Conservation (phyloP, 2,113 vertebrate genomes). For the Gambusia affinis region DNA sequence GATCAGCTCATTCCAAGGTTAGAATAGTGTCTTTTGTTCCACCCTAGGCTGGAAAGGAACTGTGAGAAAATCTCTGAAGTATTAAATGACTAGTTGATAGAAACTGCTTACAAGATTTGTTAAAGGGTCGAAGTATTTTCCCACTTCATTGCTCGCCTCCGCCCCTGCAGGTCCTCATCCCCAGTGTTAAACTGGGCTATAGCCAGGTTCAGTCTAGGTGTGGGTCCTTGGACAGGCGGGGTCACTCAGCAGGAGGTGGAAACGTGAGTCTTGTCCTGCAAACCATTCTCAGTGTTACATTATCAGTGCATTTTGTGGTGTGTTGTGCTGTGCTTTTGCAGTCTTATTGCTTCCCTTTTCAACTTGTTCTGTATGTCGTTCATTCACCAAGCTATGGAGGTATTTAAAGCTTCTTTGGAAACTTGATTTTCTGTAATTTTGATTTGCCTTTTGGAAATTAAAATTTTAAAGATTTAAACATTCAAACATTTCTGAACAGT, state of each 20-base stretch:
- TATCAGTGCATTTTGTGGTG: conserved; percentile 44
- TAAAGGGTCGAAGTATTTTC: conserved; percentile 28
- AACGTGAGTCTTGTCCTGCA: conserved; percentile 76
- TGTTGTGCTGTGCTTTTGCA: conserved; percentile 22
- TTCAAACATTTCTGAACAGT: too few species aligned
- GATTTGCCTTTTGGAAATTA: background rate
- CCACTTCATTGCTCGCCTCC: conserved; percentile 65
- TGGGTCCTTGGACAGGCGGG: conserved; percentile 81
- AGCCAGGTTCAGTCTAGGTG: conserved; percentile 82
- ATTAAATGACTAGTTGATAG: conserved; percentile 3
- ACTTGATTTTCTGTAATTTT: background rate
- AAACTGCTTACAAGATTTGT: conserved; percentile 26
- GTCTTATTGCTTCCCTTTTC: conserved; percentile 5
- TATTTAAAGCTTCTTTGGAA: conserved; percentile 1
- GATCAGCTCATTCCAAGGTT: background rate
- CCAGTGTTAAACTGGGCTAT: conserved; percentile 80
- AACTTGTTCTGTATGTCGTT: background rate
- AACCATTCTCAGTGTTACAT: conserved; percentile 51
- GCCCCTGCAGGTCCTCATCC: conserved; percentile 73
- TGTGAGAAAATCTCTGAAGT: background rate
- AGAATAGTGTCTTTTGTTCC: background rate
- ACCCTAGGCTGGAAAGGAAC: background rate
- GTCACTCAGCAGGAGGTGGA: conserved; percentile 77
- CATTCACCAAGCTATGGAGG: conserved; percentile 5
- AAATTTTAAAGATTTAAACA: too few species aligned